Conservation (phyloP, 1,140 invertebrate genomes). For the Pseudomyrmex dendroicus region DNA sequence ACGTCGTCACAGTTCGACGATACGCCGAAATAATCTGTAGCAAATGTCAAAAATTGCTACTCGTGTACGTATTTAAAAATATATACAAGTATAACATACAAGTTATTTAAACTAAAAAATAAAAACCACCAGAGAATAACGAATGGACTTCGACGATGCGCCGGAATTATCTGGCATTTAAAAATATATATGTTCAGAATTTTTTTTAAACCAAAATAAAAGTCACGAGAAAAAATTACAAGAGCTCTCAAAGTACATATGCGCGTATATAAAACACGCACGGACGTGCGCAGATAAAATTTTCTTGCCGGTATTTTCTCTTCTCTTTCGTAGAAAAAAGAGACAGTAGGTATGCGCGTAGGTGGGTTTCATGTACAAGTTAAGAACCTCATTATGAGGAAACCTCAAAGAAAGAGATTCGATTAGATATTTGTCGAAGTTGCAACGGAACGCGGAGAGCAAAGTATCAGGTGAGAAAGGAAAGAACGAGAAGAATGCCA, state of each 20-base stretch:
- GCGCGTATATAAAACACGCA: too few relatives aligned
- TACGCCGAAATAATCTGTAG: not conserved
- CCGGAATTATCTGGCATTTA: not conserved
- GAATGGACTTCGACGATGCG: too few relatives aligned
- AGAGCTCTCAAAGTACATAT: not conserved
- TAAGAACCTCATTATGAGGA: constrained; percentile 51
- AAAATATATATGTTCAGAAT: not conserved
- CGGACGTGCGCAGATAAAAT: not conserved
- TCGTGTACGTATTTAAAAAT: too few relatives aligned
- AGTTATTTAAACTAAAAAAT: too few relatives aligned
- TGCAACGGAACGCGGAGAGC: not conserved
- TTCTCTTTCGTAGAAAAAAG: not conserved
- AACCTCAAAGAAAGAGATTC: constrained; percentile 34
- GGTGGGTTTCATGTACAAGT: not conserved
- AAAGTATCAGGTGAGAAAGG: not conserved
- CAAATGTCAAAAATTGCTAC: too few relatives aligned
- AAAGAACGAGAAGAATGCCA: constrained; percentile 23
- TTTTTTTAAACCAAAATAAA: not conserved
- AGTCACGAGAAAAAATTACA: not conserved
- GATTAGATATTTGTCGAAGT: constrained; percentile 40
- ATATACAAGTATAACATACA: too few relatives aligned
- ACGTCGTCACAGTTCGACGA: not conserved
- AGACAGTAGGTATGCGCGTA: not conserved
- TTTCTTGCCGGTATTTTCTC: not conserved
- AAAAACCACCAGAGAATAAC: too few relatives aligned